Base-by-base conservation (phyloP, 2,797 vertebrate genomes). In the Rhyacichthys aspro region DNA sequence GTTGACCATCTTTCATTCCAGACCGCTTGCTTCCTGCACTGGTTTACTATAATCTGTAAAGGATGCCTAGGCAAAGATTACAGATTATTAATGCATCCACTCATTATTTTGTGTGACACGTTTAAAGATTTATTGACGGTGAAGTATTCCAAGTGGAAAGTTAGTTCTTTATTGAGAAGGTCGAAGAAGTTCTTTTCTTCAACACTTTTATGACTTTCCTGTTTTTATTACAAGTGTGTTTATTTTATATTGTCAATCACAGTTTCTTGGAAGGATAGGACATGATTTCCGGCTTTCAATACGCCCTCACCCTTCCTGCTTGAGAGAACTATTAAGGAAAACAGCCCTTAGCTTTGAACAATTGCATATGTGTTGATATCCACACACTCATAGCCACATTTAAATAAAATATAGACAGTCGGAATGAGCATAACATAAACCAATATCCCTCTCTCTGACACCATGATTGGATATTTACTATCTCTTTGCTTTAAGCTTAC, bases 401-500 rank as follows among this genome's bases (percentile, higher is more conserved):
- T 4, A 72, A 67, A 74, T 56, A 67, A 67, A 70, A 68, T 36
- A 43, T n/a, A 66, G 48, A 71, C 36, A 43, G 50, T 63, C 32
- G 62, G 32, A 63, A 45, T 57, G 41, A 71, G 43, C 28, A 64
- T 65, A 56, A 64, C 50, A 74, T 70, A 59, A 76, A 81, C 67
- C 76, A 62, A 67, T 80, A 72, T 78, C 63, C 71, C 19, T 67
- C 46, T 74, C 55, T 77, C 33, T 83, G 74, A 78, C 76, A 76
- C 55, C 38, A 56, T 70, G 74, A 85, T 76, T 80, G 76, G 64
- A 82, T 74, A 80, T 77, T 80, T 78, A 68, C 64, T 59, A 77
- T 79, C 57, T 54, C 45, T 70, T 60, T 79, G 41, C 78, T 74
- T 16, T 47, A 55, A 76, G 71, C 64, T 75, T 75, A 82, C 43